Conservation (phyloP, 2,113 vertebrate genomes). For the Lichenostomus cassidix region DNA sequence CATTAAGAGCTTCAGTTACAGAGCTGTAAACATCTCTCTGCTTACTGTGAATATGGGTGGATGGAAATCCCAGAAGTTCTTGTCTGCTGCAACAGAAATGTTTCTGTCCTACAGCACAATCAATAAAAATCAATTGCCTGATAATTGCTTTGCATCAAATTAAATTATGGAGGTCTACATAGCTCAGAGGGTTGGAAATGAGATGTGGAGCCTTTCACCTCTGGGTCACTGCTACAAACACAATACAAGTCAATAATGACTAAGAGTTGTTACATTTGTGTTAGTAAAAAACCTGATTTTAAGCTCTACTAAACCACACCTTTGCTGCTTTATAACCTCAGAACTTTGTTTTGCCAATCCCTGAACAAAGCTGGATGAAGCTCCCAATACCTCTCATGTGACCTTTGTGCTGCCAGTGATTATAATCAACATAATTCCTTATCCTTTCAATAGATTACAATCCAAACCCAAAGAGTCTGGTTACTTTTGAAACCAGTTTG, state of each 20-base stretch:
- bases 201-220: slow-evolving; percentile 59
- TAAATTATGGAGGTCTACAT: slow-evolving; percentile 47
- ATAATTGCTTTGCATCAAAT: slow-evolving; percentile 66
- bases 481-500: neutral
- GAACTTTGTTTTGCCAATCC: neutral
- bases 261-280: slow-evolving; percentile 32
- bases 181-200: slow-evolving; percentile 37
- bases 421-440: neutral
- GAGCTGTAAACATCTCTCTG: neutral
- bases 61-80: neutral
- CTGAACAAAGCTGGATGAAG: slow-evolving; percentile 13
- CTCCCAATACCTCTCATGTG: neutral
- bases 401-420: neutral
- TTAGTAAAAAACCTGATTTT: slow-evolving; percentile 26
- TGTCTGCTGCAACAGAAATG: slow-evolving; percentile 21
- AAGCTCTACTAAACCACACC: slow-evolving; percentile 16
- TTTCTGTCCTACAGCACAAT: slow-evolving; percentile 58
- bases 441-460: neutral
- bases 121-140: slow-evolving; percentile 66
- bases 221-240: slow-evolving; percentile 49
- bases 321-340: slow-evolving; percentile 15
- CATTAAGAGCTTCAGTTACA: neutral
- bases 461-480: neutral
- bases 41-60: neutral
- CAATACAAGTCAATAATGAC: slow-evolving; percentile 50